Conservation (phyloP, 2,888 invertebrate genomes). For the Melinaea menophilus region DNA sequence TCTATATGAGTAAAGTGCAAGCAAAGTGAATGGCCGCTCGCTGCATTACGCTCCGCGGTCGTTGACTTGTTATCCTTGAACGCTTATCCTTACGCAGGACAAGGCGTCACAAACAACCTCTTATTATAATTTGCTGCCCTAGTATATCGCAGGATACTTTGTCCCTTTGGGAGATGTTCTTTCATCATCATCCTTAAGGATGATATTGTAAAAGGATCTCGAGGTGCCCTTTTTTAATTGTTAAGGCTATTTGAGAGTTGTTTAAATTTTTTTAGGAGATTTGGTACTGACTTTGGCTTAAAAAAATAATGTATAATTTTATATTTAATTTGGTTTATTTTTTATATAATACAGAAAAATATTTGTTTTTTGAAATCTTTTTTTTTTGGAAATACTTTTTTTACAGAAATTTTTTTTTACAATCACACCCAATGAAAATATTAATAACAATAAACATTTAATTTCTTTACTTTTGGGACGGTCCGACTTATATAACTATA, state of each 20-base stretch:
- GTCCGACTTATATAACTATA: not conserved
- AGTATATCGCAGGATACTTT: slow-evolving; percentile 76
- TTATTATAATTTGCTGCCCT: slow-evolving; percentile 62
- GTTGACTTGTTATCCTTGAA: slow-evolving; percentile 69
- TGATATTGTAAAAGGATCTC: not conserved
- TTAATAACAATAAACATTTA: slow-evolving; percentile 25
- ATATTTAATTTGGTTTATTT: not conserved
- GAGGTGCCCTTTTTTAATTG: no score
- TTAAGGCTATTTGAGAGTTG: no score
- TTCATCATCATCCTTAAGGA: slow-evolving; percentile 41
- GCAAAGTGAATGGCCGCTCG: slow-evolving; percentile 58
- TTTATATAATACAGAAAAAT: no score
- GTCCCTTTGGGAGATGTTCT: slow-evolving; percentile 75
- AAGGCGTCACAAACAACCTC: slow-evolving; percentile 53
- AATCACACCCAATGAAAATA: no score
- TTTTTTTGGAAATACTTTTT: no score
- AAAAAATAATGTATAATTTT: no score
- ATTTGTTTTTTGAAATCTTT: no score
- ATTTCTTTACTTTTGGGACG: not conserved
- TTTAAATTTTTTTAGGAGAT: no score
- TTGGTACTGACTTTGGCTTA: no score
- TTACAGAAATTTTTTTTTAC: no score
- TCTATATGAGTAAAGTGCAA: slow-evolving; percentile 22
- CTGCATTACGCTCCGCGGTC: slow-evolving; percentile 49
- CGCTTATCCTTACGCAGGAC: slow-evolving; percentile 71